These are phyloP conservation scores for Cephus rjabovi DNA, from an alignment of 2,888 invertebrate species.

Conservation along the genomic window DNA sequence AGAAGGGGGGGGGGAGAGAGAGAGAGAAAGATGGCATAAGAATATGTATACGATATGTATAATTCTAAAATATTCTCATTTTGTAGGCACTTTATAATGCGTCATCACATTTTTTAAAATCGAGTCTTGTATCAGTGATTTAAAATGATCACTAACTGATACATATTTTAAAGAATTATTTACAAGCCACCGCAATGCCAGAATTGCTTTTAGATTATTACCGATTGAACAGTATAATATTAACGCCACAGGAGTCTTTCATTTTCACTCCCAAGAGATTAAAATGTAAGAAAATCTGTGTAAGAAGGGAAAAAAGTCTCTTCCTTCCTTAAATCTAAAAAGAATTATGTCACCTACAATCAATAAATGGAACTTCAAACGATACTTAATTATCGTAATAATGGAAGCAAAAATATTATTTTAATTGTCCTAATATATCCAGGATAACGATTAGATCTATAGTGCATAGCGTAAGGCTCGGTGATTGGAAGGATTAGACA, in stretches of 20 bases:
- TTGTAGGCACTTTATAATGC: conserved; percentile 27
- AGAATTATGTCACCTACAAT: not conserved
- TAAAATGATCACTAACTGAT: not conserved
- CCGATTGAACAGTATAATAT: not conserved
- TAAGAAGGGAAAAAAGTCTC: not conserved
- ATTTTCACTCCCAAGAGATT: not conserved
- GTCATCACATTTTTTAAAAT: not conserved
- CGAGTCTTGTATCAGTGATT: not conserved
- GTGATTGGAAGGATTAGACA: not conserved
- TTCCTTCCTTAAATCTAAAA: not conserved
- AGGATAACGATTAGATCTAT: not conserved
- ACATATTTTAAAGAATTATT: not conserved
- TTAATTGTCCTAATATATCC: not conserved
- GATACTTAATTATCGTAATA: not conserved
- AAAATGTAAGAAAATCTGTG: not conserved
- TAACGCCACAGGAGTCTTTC: not conserved
- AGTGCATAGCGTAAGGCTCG: not conserved
- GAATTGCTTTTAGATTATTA: not conserved
- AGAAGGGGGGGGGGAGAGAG: too few relatives aligned
- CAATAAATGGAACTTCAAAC: not conserved
- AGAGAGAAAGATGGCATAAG: conserved; percentile 6
- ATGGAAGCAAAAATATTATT: not conserved
- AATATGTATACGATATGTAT: conserved; percentile 32
- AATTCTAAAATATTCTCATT: conserved; percentile 21
- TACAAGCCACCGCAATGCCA: not conserved